Percentiles rank a stretch among this genome's conserved stretches.
Conservation (phyloP, 2,113 vertebrate species). For the Microtus richardsoni region DNA sequence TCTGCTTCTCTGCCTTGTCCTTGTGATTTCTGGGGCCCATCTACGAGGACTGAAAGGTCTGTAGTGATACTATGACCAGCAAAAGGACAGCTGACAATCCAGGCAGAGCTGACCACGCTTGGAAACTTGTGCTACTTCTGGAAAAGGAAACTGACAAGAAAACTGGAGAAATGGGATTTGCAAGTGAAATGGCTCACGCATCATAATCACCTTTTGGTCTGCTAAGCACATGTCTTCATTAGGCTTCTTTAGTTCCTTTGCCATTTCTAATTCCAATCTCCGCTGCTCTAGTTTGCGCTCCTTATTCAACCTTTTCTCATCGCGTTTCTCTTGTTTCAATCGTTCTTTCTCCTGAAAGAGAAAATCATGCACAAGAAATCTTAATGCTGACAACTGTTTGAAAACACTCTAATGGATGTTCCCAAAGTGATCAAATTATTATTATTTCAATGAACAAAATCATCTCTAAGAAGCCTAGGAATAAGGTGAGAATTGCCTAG, state of each 20-base stretch:
- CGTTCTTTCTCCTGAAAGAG: constrained; percentile 93
- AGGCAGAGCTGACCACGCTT: neutral
- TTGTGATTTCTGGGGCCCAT: neutral
- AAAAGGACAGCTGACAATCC: neutral
- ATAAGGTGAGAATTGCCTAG: constrained; percentile 28
- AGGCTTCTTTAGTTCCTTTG: constrained; percentile 96
- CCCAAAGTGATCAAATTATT: constrained; percentile 32
- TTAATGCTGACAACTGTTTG: constrained; percentile 61
- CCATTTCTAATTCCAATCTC: constrained; percentile 94
- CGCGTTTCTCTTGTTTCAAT: constrained; percentile 95
- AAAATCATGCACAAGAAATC: constrained; percentile 70
- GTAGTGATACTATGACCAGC: neutral
- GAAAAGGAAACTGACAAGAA: constrained; percentile 51
- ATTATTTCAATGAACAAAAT: constrained; percentile 40
- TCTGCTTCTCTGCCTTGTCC: neutral
- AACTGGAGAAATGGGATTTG: constrained; percentile 38
- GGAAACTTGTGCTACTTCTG: neutral
- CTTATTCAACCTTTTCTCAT: constrained; percentile 96
- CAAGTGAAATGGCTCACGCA: constrained; percentile 13
- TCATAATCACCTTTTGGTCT: constrained; percentile 94
- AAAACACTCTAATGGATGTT: constrained; percentile 61
- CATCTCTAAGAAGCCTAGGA: constrained; percentile 23
- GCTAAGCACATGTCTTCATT: constrained; percentile 98
- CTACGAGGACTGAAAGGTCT: neutral
- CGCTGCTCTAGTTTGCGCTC: constrained; percentile 95